These are phyloP conservation scores for Eupithecia exiguata DNA, from an alignment of 2,888 invertebrate species.

Conservation along the genomic window DNA sequence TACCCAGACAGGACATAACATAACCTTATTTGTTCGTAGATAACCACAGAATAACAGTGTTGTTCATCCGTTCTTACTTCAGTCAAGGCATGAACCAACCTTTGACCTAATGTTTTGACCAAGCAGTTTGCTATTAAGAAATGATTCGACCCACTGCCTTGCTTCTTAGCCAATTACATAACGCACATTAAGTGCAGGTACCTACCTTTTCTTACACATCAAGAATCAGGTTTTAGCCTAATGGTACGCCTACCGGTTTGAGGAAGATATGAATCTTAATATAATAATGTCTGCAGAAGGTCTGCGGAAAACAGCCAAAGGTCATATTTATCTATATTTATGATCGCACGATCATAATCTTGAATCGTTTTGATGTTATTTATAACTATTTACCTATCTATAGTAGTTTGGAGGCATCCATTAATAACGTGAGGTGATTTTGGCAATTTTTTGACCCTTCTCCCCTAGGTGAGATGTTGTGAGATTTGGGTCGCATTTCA, in stretches of 20 bases:
- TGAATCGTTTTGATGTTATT: too few relatives aligned
- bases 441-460: too few relatives aligned
- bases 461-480: too few relatives aligned
- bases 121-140: slow-evolving; percentile 35
- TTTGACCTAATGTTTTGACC: slow-evolving; percentile 4
- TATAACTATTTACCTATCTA: too few relatives aligned
- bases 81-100: neutral
- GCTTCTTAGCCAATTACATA: slow-evolving; percentile 42
- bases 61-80: neutral
- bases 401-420: too few relatives aligned
- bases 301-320: slow-evolving; percentile 4
- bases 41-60: too few relatives aligned
- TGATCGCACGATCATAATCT: neutral
- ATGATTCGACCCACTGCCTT: slow-evolving; percentile 52
- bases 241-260: slow-evolving; percentile 3
- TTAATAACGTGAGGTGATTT: too few relatives aligned
- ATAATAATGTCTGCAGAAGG: neutral
- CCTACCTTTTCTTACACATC: slow-evolving; percentile 14
- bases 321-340: neutral
- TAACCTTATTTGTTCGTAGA: too few relatives aligned
- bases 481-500: too few relatives aligned
- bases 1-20: too few relatives aligned
- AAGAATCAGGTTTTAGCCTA: slow-evolving; percentile 23
- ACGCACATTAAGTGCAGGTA: slow-evolving; percentile 29
- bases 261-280: slow-evolving; percentile 7